Percentiles rank a stretch among this genome's conserved stretches.
phyloP scores from a whole-genome alignment of 2,888 invertebrate genomes.

The Drepanosiphum platanoidis region DNA sequence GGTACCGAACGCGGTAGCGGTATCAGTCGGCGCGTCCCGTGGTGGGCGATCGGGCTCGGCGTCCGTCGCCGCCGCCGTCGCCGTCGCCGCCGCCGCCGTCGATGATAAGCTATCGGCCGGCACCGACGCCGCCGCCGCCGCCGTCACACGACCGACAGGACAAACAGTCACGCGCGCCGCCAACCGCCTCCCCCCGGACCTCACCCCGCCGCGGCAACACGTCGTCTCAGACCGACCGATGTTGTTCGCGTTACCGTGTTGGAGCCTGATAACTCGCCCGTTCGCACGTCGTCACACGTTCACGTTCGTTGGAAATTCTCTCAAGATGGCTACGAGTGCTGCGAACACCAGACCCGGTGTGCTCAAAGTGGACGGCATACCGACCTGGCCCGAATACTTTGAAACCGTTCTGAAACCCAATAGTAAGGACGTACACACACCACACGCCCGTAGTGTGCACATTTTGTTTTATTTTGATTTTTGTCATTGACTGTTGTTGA shows the following conservation, averaged over 20 bases:
- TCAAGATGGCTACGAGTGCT: conserved; percentile 13
- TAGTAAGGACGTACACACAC: background rate
- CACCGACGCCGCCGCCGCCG: background rate
- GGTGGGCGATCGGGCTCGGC: no score
- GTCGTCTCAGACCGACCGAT: background rate
- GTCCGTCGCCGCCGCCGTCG: background rate
- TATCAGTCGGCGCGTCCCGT: background rate
- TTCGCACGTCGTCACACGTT: background rate
- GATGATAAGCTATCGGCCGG: no score
- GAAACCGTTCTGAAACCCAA: background rate
- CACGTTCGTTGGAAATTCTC: background rate
- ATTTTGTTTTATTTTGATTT: no score
- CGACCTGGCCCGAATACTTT: conserved; percentile 41
- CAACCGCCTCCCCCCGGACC: background rate
- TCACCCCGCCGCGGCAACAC: background rate
- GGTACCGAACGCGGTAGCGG: background rate
- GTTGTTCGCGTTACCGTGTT: background rate
- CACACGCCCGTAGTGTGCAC: background rate
- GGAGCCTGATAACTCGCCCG: background rate
- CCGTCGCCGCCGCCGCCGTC: background rate
- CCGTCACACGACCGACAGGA: background rate
- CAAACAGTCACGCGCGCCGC: background rate
- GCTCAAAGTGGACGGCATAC: conserved; percentile 8
- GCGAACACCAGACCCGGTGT: no score
- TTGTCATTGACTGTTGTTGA: no score